Base-by-base conservation (phyloP, 2,888 invertebrate species). In the Esperia sulphurella region DNA sequence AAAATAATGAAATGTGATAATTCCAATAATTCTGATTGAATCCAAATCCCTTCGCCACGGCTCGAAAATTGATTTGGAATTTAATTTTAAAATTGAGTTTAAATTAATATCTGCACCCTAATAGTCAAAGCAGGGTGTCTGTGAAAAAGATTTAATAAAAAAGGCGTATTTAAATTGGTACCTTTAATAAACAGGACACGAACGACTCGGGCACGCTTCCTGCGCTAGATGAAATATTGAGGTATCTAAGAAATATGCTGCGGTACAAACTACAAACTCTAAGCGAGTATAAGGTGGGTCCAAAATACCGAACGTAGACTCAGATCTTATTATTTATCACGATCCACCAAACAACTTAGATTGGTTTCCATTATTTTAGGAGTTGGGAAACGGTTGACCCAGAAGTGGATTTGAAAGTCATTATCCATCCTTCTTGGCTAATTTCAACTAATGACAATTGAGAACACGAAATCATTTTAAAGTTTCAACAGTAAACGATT, bases 211-310 rank as follows among this genome's bases (percentile, higher is more conserved):
- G 48, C 49, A 53, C 49, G 40, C 37, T 51, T 55, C 58, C 54
- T 52, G 56, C 49, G 51, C 48, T 54, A 53, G 57, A 68, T 68
- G 59, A 70, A 66, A 65, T 65, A 65, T 65, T 59, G 54, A 50
- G 51, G 52, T 14, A 3, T 48, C 28, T 33, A 40, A 31, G 31
- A 40, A n/a, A 38, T 44, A 48, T 38, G 39, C 6, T 38, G 40
- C 37, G 54, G 47, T 52, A 7, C 29, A 54, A 57, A 46, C 6
- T 9, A 50, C n/a, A 2, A 12, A 8, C n/a, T 29, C 10, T 1
- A 1, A 41, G 41, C 41, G 41, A 8, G 7, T 41, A 29, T 14
- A 13, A 12, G 3, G 8, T 13, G 8, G 33, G 33, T 33, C 3
- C 8, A 10, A 33, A 33, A 10, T 10, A 10, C 1, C 10, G 33